Percentiles rank a stretch among this genome's conserved stretches.
phyloP scores from a whole-genome alignment of 2,888 invertebrate genomes.

The Anodontia alba region DNA sequence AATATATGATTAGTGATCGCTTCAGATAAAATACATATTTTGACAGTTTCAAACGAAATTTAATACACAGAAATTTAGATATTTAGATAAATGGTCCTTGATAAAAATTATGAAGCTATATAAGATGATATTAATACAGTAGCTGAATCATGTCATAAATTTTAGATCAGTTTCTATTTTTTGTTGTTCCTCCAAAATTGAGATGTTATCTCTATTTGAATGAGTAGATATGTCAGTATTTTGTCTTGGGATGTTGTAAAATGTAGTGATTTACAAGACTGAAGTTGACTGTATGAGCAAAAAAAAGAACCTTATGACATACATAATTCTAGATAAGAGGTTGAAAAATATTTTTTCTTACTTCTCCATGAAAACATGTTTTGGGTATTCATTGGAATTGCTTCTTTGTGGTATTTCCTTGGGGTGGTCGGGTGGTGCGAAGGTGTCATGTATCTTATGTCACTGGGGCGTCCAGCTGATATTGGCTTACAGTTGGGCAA shows the following conservation, averaged over 20 bases:
- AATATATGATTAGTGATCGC: constrained; percentile 33
- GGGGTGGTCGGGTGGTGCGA: too few species aligned
- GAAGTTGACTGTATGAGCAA: background rate
- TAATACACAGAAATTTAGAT: constrained; percentile 12
- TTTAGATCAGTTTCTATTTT: constrained; percentile 45
- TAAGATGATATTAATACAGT: constrained; percentile 49
- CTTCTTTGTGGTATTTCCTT: too few species aligned
- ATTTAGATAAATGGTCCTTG: constrained; percentile 1
- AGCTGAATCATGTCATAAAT: constrained; percentile 35
- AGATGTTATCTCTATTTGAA: background rate
- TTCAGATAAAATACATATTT: constrained; percentile 38
- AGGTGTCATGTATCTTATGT: too few species aligned
- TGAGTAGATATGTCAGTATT: background rate
- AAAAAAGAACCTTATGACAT: too few species aligned
- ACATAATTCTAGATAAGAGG: too few species aligned
- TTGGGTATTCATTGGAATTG: too few species aligned
- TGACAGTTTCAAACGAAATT: constrained; percentile 42
- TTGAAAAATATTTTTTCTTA: too few species aligned
- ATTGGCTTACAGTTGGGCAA: too few species aligned
- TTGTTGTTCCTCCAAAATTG: background rate
- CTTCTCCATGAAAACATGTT: too few species aligned
- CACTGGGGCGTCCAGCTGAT: too few species aligned
- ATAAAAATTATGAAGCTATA: constrained; percentile 40
- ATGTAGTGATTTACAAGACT: background rate
- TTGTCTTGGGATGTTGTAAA: background rate